Evolutionary conservation across 2,888 invertebrate species (phyloP), one percentile per base, ranked within the genome.

Genomic region (Netelia virgata): DNA sequence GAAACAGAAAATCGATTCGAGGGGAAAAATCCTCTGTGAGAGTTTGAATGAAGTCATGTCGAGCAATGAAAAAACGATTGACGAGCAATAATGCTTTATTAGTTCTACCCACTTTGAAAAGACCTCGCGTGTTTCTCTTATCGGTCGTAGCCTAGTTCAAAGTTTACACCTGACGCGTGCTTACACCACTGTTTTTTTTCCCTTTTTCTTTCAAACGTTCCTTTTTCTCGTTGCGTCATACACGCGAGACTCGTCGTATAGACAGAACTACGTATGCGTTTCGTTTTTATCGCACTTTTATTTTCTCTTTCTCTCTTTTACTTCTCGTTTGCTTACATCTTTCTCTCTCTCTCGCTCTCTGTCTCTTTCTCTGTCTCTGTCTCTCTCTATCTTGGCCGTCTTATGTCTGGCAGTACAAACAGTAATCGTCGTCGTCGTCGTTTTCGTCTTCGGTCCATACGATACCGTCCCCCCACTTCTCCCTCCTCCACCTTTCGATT

Each of bases 141-240:
- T 84, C 84, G 84, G 78, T 84, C 78, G 78, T 72, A 79, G 78
- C 84, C 84, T 72, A 84, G 66, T 84, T 84, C 59, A 41, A 41
- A 74, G 69, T 66, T 61, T 75, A 82, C 84, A 81, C 70, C 78
- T 79, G 82, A 78, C 50, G 74, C 64, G 50, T 50, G 9, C 41
- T 68, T 47, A 66, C 23, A 61, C 47, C 59, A 20, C 59, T 10
- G n/a, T 47, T 20, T 11, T 14, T 1, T 1, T 43, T 20, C 57
- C 3, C 1, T 36, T 36, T 1, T 72, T 59, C 36, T 36, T 20
- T 43, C 11, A 36, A 28, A 55, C 14, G 41, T 43, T 59, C 57
- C 36, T 0, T 59, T 57, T 59, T 72, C 28, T 59, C 23, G 14
- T 43, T 57, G 47, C 11, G 10, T 14, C 18, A 55, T 36, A 28